Base-by-base conservation (phyloP, 2,113 vertebrate species). In the Lophura nycthemera region DNA sequence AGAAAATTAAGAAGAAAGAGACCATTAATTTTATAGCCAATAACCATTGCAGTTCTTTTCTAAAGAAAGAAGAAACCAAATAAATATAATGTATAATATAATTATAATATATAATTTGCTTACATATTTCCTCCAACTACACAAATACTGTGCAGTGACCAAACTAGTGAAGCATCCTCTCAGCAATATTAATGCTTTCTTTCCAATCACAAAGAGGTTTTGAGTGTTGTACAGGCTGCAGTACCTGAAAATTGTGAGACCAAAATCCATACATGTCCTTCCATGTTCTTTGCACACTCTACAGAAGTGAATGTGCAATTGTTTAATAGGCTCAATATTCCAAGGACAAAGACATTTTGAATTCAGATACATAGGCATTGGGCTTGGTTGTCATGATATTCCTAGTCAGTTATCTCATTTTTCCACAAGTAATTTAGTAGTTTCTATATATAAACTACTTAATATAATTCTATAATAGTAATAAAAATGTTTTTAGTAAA, bases 21-120 rank as follows among this genome's bases (percentile, higher is more conserved):
- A 22, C 66, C 24, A 65, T 93, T 78, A 60, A 21, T 88, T 92
- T 89, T 85, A 66, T 93, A 77, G 25, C 32, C 19, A 79, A 78
- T 9, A 92, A 63, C 13, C 32, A 22, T 43, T 81, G 17, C 3
- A 73, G 29, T 86, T 75, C 71, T 86, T 25, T 87, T 94, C 57
- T 83, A 79, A 91, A 87, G 59, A 73, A 92, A 48, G 70, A 93
- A 59, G 40, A 65, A 88, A 83, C 17, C 30, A 93, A 86, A 76
- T 82, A 91, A 92, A 79, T 64, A 63, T 43, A 43, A 43, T 43
- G 6, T 43, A 43, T 43, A 43, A 43, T 43, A 43, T 43, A 42
- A 42, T 42, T 42, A 42, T 15, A 43, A 43, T 43, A 43, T 43
- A 43, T 43, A 43, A 43, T 93, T 90, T 89, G 34, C 91, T 83